phyloP scores from a whole-genome alignment of 2,888 invertebrate genomes.

The Aleiodes alternator region DNA sequence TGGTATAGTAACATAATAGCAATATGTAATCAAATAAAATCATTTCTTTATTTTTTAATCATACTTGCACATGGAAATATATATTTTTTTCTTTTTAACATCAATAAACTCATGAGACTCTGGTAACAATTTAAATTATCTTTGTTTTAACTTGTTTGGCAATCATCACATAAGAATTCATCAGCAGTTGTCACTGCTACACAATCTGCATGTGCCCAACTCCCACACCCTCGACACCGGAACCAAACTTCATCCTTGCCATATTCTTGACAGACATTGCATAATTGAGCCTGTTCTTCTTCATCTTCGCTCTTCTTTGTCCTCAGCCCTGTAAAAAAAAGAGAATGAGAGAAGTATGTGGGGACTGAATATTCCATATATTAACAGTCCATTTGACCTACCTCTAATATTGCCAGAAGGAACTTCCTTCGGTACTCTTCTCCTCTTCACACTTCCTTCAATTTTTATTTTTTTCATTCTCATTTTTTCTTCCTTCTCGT shows the following conservation, averaged over 20 bases:
- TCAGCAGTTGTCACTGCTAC: neutral
- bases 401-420: neutral
- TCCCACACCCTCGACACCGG: conserved; percentile 19
- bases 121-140: too few relatives aligned
- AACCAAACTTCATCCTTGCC: conserved; percentile 26
- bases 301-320: too few relatives aligned
- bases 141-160: neutral
- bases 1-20: too few relatives aligned
- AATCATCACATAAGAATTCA: conserved; percentile 10
- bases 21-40: too few relatives aligned
- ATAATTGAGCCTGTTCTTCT: neutral
- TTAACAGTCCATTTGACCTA: too few relatives aligned
- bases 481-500: neutral
- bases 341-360: too few relatives aligned
- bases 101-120: too few relatives aligned
- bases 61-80: too few relatives aligned
- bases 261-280: conserved; percentile 2
- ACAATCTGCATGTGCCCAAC: conserved; percentile 20
- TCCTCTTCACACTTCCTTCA: neutral
- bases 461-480: neutral
- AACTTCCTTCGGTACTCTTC: neutral
- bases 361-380: too few relatives aligned
- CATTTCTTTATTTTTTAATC: too few relatives aligned
- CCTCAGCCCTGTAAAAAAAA: too few relatives aligned
- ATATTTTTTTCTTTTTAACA: too few relatives aligned